A percentile compares a stretch with the other conserved stretches of the same genome.
Evolutionary conservation across 2,888 invertebrate genomes (phyloP).

Genomic region (Sinohyriopsis cumingii): DNA sequence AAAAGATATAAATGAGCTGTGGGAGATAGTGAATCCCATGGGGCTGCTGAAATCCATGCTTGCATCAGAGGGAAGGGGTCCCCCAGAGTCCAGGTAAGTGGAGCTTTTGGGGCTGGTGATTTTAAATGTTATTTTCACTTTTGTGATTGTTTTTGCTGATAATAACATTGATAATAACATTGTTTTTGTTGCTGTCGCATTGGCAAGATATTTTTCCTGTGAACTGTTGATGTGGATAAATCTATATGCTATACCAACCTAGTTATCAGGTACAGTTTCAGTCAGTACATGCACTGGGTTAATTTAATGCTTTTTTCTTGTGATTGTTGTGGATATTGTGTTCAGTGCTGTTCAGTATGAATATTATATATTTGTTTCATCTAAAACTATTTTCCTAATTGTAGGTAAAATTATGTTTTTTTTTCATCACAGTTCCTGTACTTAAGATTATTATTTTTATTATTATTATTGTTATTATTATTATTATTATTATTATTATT

Average conservation of each 20-base stretch:
- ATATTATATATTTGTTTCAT: too few relatives aligned
- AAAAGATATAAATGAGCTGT: slow-evolving; percentile 88
- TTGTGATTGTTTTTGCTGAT: too few relatives aligned
- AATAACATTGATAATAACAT: background rate
- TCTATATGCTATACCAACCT: too few relatives aligned
- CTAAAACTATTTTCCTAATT: too few relatives aligned
- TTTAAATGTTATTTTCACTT: background rate
- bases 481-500: background rate
- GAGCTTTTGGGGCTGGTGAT: background rate
- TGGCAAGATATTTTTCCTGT: too few relatives aligned
- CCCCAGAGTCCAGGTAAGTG: slow-evolving; percentile 79
- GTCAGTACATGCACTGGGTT: too few relatives aligned
- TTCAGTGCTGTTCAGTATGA: too few relatives aligned
- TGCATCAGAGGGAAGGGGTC: slow-evolving; percentile 76
- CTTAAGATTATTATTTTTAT: background rate
- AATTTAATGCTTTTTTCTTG: too few relatives aligned
- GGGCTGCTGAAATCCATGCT: slow-evolving; percentile 80
- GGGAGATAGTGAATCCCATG: slow-evolving; percentile 87
- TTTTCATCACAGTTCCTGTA: background rate
- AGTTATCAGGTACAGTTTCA: too few relatives aligned
- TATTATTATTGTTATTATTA: background rate
- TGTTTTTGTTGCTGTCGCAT: background rate
- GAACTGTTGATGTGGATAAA: too few relatives aligned
- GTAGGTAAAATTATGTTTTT: background rate
- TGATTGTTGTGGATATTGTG: too few relatives aligned